These are phyloP conservation scores for Xenopus borealis DNA, from an alignment of 2,113 vertebrate species.

Conservation along the genomic window DNA sequence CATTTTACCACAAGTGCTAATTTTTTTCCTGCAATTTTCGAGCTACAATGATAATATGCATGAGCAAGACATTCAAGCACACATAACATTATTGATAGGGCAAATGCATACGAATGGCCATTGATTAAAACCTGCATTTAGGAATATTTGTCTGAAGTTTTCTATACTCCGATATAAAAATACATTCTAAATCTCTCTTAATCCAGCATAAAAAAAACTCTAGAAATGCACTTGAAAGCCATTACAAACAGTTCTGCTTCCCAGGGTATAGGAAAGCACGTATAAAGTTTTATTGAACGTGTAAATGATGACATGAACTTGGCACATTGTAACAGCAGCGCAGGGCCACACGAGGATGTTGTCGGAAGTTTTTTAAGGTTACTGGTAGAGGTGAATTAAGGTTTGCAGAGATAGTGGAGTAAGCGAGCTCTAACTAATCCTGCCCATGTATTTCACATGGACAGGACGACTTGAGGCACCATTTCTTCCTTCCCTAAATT, in stretches of 20 bases:
- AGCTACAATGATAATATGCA: no score
- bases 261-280: constrained; percentile 7
- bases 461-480: background rate
- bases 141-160: background rate
- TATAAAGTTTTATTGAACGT: constrained; percentile 24
- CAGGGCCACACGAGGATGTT: background rate
- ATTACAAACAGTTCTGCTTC: background rate
- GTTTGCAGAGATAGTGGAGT: background rate
- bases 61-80: no score
- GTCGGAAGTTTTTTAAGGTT: constrained; percentile 1
- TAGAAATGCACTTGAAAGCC: background rate
- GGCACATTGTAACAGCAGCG: constrained; percentile 2
- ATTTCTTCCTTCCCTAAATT: background rate
- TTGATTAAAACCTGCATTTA: background rate
- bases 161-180: background rate
- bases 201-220: background rate
- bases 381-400: background rate
- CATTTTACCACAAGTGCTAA: no score
- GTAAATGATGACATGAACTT: constrained; percentile 19
- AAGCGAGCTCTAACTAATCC: background rate
- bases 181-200: background rate
- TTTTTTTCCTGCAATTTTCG: no score
- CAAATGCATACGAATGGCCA: no score
- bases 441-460: background rate
- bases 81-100: no score